Conservation (phyloP, 2,888 invertebrate species). For the Cataglyphis altisquamis region DNA sequence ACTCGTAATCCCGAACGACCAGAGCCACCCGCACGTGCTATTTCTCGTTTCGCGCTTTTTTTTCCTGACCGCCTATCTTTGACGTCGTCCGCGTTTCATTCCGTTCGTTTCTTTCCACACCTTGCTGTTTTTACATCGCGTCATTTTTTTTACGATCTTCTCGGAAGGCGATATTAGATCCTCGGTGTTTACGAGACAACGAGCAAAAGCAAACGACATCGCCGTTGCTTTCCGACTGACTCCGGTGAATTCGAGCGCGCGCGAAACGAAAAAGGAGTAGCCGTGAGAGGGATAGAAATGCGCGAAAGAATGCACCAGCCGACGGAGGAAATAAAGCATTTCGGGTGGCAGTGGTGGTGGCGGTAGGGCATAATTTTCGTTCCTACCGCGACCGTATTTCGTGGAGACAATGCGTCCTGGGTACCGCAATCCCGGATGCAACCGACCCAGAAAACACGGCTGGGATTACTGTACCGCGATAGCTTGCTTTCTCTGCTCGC, state of each 20-base stretch:
- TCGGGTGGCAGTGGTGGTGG: constrained; percentile 49
- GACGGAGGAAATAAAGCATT: constrained; percentile 73
- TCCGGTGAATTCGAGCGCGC: constrained; percentile 9
- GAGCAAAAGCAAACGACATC: constrained; percentile 65
- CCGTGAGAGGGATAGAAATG: not conserved
- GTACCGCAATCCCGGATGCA: constrained; percentile 77
- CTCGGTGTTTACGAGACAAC: constrained; percentile 58
- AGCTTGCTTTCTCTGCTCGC: constrained; percentile 65
- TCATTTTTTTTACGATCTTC: constrained; percentile 25
- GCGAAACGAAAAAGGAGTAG: not conserved
- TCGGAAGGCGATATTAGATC: constrained; percentile 52
- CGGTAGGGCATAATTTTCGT: constrained; percentile 73
- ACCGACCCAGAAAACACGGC: constrained; percentile 76
- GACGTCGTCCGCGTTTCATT: constrained; percentile 29
- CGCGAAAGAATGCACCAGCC: constrained; percentile 62
- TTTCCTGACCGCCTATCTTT: not conserved
- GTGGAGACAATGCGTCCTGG: constrained; percentile 73
- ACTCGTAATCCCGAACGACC: constrained; percentile 36
- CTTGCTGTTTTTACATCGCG: constrained; percentile 22
- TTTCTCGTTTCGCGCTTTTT: constrained; percentile 4
- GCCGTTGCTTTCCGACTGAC: constrained; percentile 27
- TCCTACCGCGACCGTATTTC: constrained; percentile 74
- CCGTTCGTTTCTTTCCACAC: constrained; percentile 18
- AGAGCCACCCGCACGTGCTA: constrained; percentile 17
- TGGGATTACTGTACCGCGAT: constrained; percentile 74